phyloP scores from a whole-genome alignment of 2,888 invertebrate genomes.

The Eristalis arbustorum region DNA sequence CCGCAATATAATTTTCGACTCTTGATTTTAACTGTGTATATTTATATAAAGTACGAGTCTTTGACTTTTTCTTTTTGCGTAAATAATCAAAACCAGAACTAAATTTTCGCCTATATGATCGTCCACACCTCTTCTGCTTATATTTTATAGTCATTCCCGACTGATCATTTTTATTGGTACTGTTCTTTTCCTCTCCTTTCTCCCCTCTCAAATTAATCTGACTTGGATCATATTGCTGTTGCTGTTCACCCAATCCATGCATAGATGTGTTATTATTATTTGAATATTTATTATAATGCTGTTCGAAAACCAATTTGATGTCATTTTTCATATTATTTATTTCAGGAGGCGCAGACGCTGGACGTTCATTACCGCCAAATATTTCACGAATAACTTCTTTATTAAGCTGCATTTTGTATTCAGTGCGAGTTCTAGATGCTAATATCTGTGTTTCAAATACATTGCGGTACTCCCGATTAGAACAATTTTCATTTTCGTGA shows the following conservation, averaged over 20 bases:
- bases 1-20: not conserved
- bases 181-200: not conserved
- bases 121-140: conserved; percentile 73
- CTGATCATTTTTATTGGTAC: not conserved
- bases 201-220: not conserved
- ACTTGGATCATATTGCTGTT: not conserved
- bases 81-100: conserved; percentile 89
- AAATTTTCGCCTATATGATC: conserved; percentile 78
- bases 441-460: conserved; percentile 86
- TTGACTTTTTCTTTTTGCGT: conserved; percentile 91
- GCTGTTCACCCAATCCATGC: not conserved
- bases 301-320: conserved; percentile 75
- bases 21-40: conserved; percentile 34
- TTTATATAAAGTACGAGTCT: conserved; percentile 72
- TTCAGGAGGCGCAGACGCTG: conserved; percentile 89
- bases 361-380: conserved; percentile 87
- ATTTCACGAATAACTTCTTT: conserved; percentile 90
- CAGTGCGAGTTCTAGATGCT: conserved; percentile 88
- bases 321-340: conserved; percentile 75
- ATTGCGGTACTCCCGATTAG: conserved; percentile 76
- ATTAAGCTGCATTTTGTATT: conserved; percentile 87
- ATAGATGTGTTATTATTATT: not conserved
- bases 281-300: conserved; percentile 78
- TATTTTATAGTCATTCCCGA: not conserved
- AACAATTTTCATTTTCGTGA: conserved; percentile 50